A percentile compares a stretch with the other conserved stretches of the same genome.
phyloP scores from a whole-genome alignment of 2,888 invertebrate species.

The Gandaritis pyraliata region DNA sequence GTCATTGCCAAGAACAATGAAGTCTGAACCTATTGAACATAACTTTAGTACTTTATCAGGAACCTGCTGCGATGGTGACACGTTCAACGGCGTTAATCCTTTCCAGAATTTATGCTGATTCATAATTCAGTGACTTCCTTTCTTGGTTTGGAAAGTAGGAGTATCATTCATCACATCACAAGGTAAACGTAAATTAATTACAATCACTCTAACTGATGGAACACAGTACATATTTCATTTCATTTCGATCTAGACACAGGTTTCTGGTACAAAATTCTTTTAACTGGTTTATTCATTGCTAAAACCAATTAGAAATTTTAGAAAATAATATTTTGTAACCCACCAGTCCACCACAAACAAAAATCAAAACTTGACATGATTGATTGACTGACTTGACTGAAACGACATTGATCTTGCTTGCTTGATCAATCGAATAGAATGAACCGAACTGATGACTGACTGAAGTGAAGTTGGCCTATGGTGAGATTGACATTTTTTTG shows the following conservation, averaged over 20 bases:
- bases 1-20: constrained; percentile 75
- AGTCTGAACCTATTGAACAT: constrained; percentile 68
- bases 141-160: constrained; percentile 50
- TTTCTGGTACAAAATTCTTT: not conserved
- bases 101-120: constrained; percentile 80
- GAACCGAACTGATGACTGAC: too few relatives aligned
- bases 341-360: not conserved
- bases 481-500: too few relatives aligned
- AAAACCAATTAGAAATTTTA: not conserved
- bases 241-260: constrained; percentile 1
- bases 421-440: not conserved
- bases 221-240: constrained; percentile 36
- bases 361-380: not conserved
- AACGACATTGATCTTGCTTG: not conserved
- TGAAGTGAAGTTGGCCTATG: not conserved
- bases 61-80: constrained; percentile 66
- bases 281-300: constrained; percentile 2
- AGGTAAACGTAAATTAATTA: constrained; percentile 16
- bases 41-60: constrained; percentile 79
- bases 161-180: constrained; percentile 50
- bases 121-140: constrained; percentile 65
- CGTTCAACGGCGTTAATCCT: constrained; percentile 68
- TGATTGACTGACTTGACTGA: not conserved
- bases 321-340: not conserved
- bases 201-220: constrained; percentile 16